phyloP scores from a whole-genome alignment of 2,888 invertebrate genomes.

The Synergus japonicus region DNA sequence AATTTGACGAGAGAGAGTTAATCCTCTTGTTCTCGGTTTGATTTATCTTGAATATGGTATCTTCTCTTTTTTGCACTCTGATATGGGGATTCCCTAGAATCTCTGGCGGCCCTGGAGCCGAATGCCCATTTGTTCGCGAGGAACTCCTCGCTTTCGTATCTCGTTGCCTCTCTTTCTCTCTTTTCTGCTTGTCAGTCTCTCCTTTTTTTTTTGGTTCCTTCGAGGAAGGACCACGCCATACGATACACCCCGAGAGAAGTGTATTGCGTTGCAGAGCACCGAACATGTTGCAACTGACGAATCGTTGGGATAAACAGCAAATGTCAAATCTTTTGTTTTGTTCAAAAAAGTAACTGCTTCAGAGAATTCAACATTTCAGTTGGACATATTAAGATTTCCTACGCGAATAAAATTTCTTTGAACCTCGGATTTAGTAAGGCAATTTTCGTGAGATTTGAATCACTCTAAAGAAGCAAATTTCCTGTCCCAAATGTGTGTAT shows the following conservation, averaged over 20 bases:
- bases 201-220: conserved; percentile 10
- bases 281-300: conserved; percentile 27
- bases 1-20: no score
- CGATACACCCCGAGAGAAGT: conserved; percentile 33
- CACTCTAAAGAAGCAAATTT: conserved; percentile 16
- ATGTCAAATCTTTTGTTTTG: conserved; percentile 17
- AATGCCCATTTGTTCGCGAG: conserved; percentile 24
- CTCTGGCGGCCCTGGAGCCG: conserved; percentile 5
- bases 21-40: neutral
- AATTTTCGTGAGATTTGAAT: neutral
- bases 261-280: conserved; percentile 24
- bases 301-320: conserved; percentile 8
- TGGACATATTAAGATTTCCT: neutral
- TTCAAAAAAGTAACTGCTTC: neutral
- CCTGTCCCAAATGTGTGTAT: conserved; percentile 1
- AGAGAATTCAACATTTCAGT: neutral
- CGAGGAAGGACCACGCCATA: conserved; percentile 26
- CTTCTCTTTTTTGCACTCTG: neutral
- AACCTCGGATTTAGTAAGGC: neutral
- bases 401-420: neutral
- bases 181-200: conserved; percentile 40
- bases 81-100: conserved; percentile 17
- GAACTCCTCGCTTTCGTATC: conserved; percentile 30
- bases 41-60: neutral
- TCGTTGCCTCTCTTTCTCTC: conserved; percentile 29